Evolutionary conservation across 1,140 invertebrate species (phyloP).

Genomic region (Megalopta genalis): DNA sequence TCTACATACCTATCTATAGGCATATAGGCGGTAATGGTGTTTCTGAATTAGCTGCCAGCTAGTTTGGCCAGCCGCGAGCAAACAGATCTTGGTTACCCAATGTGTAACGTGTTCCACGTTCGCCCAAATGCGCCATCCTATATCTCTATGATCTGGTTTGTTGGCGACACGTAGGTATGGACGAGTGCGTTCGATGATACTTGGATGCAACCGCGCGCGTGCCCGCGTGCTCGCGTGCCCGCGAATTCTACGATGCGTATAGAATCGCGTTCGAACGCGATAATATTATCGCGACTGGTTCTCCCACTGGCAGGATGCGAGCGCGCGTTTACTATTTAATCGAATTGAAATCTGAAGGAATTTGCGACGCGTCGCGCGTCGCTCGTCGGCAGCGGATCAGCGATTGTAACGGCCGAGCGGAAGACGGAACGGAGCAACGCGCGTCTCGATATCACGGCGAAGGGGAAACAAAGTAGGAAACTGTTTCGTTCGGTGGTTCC

Average conservation of each 20-base stretch:
- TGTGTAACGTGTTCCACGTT: slow-evolving; percentile 77
- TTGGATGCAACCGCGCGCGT: background rate
- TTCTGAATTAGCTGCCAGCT: slow-evolving; percentile 79
- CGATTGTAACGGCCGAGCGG: no score
- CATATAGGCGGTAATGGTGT: slow-evolving; percentile 79
- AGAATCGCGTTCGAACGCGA: no score
- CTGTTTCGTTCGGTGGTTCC: background rate
- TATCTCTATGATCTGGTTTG: slow-evolving; percentile 62
- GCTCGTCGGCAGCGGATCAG: no score
- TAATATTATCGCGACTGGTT: no score
- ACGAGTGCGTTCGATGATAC: background rate
- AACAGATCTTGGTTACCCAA: slow-evolving; percentile 80
- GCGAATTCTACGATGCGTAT: no score
- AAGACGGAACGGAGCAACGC: no score
- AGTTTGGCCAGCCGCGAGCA: slow-evolving; percentile 79
- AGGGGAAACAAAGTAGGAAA: slow-evolving; percentile 1
- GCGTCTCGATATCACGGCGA: background rate
- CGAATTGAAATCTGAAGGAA: no score
- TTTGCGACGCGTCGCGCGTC: no score
- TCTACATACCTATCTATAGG: slow-evolving; percentile 69
- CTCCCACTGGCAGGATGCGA: no score
- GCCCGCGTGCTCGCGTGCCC: background rate
- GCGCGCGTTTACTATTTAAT: no score
- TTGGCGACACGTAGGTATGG: slow-evolving; percentile 42
- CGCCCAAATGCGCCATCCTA: slow-evolving; percentile 65